phyloP scores from a whole-genome alignment of 2,797 vertebrate genomes.

The Varecia variegata region DNA sequence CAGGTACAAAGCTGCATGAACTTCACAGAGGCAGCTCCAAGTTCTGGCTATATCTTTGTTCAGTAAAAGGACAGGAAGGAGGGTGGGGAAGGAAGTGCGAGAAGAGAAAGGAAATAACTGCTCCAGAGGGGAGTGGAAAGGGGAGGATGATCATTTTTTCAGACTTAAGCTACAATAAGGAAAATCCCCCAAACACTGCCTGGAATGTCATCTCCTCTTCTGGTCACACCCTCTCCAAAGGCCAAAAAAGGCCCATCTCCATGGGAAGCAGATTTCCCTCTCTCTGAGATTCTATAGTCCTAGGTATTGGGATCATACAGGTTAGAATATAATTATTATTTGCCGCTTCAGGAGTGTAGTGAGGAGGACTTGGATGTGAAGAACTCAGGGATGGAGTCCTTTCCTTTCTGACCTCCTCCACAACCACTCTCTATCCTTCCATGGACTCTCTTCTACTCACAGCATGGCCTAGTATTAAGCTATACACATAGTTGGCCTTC shows the following conservation, averaged over 20 bases:
- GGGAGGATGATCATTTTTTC: not conserved
- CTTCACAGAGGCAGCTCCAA: not conserved
- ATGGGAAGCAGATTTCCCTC: not conserved
- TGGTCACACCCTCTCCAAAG: not conserved
- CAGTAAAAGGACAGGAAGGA: not conserved
- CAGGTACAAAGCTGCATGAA: not conserved
- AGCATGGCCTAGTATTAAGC: not conserved
- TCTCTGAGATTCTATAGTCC: not conserved
- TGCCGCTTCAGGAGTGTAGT: not conserved
- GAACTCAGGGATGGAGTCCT: not conserved
- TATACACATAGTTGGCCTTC: not conserved
- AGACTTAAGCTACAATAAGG: not conserved
- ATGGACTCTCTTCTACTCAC: not conserved
- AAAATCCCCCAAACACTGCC: not conserved
- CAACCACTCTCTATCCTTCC: not conserved
- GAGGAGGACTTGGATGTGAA: not conserved
- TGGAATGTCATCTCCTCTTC: not conserved
- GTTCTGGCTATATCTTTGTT: not conserved
- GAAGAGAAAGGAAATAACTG: not conserved
- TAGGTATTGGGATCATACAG: not conserved
- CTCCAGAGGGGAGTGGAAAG: not conserved
- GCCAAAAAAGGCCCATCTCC: not conserved
- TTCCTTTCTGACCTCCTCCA: not conserved
- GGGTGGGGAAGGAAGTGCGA: not conserved
- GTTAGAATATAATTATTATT: not conserved